Conservation (phyloP, 2,113 vertebrate species). For the Lycocorax pyrrhopterus region DNA sequence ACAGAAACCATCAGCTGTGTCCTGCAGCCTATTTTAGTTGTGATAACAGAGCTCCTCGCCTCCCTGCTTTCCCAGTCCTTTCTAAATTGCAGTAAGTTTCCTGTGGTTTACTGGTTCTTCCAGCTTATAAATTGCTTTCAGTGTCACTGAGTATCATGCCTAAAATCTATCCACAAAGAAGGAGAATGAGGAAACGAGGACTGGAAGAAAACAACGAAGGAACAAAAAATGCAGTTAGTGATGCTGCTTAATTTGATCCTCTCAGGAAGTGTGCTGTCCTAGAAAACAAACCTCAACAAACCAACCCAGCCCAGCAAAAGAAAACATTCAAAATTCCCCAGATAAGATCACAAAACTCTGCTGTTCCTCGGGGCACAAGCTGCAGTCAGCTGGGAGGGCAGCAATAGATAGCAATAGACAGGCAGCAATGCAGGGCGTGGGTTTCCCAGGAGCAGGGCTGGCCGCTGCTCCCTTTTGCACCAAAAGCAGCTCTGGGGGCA, state of each 20-base stretch:
- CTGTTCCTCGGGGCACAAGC: not conserved
- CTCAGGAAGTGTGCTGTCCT: not conserved
- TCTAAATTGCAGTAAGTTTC: not conserved
- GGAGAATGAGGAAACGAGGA: not conserved
- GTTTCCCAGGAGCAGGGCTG: not conserved
- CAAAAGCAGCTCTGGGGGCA: not conserved
- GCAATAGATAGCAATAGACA: not conserved
- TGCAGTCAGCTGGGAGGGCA: not conserved
- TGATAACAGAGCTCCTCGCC: not conserved
- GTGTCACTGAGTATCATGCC: not conserved
- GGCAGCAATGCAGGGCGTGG: not conserved
- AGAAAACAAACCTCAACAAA: conserved; percentile 10
- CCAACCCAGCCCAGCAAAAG: not conserved
- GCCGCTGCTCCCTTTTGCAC: accelerated
- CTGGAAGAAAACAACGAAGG: not conserved
- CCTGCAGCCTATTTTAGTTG: not conserved
- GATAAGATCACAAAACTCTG: conserved; percentile 12
- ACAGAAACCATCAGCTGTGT: not conserved
- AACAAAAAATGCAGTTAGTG: not conserved
- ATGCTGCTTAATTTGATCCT: conserved; percentile 3
- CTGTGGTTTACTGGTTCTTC: not conserved
- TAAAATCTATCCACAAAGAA: conserved; percentile 34
- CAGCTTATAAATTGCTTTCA: not conserved
- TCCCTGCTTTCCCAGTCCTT: not conserved
- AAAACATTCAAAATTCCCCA: not conserved